A percentile compares a stretch with the other conserved stretches of the same genome.
phyloP scores from a whole-genome alignment of 1,140 invertebrate genomes.

The Mylabris phalerata region DNA sequence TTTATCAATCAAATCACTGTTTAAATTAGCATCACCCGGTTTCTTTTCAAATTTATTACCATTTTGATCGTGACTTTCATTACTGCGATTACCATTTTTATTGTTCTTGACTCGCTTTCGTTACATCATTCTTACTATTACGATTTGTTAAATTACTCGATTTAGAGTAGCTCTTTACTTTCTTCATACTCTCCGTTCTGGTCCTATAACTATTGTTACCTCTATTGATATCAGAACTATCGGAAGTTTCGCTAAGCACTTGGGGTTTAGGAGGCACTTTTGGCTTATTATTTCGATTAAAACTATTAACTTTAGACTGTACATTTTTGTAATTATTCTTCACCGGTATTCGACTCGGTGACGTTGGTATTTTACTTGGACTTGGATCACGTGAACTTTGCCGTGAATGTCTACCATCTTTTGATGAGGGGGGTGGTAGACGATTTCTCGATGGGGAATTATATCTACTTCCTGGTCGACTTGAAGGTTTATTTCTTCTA shows the following conservation, averaged over 20 bases:
- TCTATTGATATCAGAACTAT: slow-evolving; percentile 1
- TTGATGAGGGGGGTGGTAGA: not conserved
- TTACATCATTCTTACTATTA: slow-evolving; percentile 2
- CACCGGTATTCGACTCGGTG: slow-evolving; percentile 28
- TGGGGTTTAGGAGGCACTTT: slow-evolving; percentile 35
- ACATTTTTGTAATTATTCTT: slow-evolving; percentile 34
- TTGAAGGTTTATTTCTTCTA: slow-evolving; percentile 18
- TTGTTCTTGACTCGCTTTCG: slow-evolving; percentile 8
- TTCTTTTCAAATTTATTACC: slow-evolving; percentile 11
- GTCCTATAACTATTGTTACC: not conserved
- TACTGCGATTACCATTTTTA: slow-evolving; percentile 10
- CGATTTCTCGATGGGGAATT: slow-evolving; percentile 26
- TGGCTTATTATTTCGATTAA: slow-evolving; percentile 32
- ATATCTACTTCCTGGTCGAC: slow-evolving; percentile 33
- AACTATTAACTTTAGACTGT: slow-evolving; percentile 39
- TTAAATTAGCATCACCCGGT: slow-evolving; percentile 1
- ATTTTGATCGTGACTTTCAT: not conserved
- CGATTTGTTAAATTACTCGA: slow-evolving; percentile 8
- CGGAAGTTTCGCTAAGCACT: slow-evolving; percentile 13
- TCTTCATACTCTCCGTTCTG: slow-evolving; percentile 27
- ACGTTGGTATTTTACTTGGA: slow-evolving; percentile 23
- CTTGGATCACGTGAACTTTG: slow-evolving; percentile 30
- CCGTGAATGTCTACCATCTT: not conserved
- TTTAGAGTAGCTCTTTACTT: slow-evolving; percentile 21
- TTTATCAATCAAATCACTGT: not conserved